Base-by-base conservation (phyloP, 2,113 vertebrate genomes). In the Trinectes maculatus region DNA sequence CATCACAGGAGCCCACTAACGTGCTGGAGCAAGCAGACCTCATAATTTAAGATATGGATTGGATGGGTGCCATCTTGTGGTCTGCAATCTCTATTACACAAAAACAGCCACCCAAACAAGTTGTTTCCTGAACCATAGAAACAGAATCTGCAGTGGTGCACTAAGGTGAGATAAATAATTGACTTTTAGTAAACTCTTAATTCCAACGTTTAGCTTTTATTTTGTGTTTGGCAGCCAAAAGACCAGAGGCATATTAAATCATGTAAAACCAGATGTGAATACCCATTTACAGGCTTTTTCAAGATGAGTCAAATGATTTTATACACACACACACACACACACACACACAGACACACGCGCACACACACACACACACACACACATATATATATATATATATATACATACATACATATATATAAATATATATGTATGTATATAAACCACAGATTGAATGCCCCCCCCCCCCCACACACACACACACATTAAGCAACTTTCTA, bases 61-160 rank as follows among this genome's bases (percentile, higher is more conserved):
- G 60, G 64, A 28, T 74, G 77, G 59, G 46, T 89, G 90, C 90
- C 92, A 90, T 88, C 92, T 92, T 82, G 89, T 93, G 92, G 89
- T 63, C 53, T 51, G 3, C 6, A 8, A 15, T 61, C 8, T 51
- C 16, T 67, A 87, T 71, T 92, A 80, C 86, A 89, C 56, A 52
- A 25, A 31, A 56, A 48, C 8, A 25, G 0, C 3, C 3, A 11
- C 18, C 3, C 0, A 34, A n/a, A 58, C 37, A 39, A 16, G n/a
- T 28, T 15, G 36, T 34, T 65, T 40, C 16, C 22, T 34, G 26
- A 36, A 29, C 5, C 2, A 7, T 16, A 26, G 11, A 22, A 26
- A 24, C 8, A 25, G 1, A 33, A 36, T 59, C n/a, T 24, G n/a
- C 9, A 16, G 4, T 26, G 10, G 55, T 21, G 11, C 15, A 15